A percentile compares a stretch with the other conserved stretches of the same genome.
phyloP scores from a whole-genome alignment of 2,113 vertebrate species.

The rat (Rattus norvegicus) region GRCr8 NC_086020.1:187716501-187717000 shows the following conservation, averaged over 20 bases:
- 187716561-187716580: neutral
- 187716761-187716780: neutral
- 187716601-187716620: neutral
- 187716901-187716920: neutral
- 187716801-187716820: neutral
- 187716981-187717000: neutral
- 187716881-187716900: neutral
- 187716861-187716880: neutral
- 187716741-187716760: neutral
- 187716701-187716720: neutral
- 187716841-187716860: neutral
- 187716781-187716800: neutral
- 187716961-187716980: neutral
- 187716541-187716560: neutral
- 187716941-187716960: neutral
- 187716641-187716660: neutral
- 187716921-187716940: neutral
- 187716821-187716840: neutral
- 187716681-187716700: neutral
- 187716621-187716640: neutral
- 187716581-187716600: neutral
- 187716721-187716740: neutral
- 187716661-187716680: neutral
- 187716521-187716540: neutral
- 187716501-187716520: neutral